Base-by-base conservation (phyloP, 2,113 vertebrate genomes). In the Otocyon megalotis region DNA sequence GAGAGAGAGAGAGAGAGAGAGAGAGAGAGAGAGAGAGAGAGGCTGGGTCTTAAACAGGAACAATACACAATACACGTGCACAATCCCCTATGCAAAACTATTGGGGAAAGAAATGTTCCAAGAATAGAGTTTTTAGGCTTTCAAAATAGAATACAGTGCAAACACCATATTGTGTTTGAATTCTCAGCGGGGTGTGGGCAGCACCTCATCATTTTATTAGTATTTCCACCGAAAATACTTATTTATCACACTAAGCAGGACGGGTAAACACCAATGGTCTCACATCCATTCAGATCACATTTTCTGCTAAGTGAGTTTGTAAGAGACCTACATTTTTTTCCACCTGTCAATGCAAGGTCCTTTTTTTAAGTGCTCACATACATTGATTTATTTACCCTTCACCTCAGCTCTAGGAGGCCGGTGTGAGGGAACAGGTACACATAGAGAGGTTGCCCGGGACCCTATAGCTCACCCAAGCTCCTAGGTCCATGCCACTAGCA, bases 361-460 rank as follows among this genome's bases (percentile, higher is more conserved):
- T 69, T 43, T 85, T 85, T 62, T 76, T 54, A 93, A 67, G 50
- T 3, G 11, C 32, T 76, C n/a, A 76, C 30, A 14, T 32, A 3
- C 13, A 37, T 62, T 53, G 20, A 32, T 96, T 82, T 74, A 10
- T n/a, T n/a, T 84, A 12, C 37, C 58, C 54, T 76, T 83, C 30
- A 26, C 35, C 5, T 8, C 20, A 15, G 13, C 37, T 63, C 22
- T 20, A 30, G 37, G 32, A 35, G 20, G 48, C 37, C 53, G 17
- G 48, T 14, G 26, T 32, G 26, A 90, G 50, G 12, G 80, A 43
- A 85, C 2, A 69, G 80, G 2, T 32, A 14, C 10, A 24, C 50
- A 56, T 0, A 14, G 50, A 50, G 37, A 35, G 4, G n/a, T 2
- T 15, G 8, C 15, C 43, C 20, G 14, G 3, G 2, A 8, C 20